Conservation (phyloP, 2,888 invertebrate species). For the Caradrina clavipalpis region DNA sequence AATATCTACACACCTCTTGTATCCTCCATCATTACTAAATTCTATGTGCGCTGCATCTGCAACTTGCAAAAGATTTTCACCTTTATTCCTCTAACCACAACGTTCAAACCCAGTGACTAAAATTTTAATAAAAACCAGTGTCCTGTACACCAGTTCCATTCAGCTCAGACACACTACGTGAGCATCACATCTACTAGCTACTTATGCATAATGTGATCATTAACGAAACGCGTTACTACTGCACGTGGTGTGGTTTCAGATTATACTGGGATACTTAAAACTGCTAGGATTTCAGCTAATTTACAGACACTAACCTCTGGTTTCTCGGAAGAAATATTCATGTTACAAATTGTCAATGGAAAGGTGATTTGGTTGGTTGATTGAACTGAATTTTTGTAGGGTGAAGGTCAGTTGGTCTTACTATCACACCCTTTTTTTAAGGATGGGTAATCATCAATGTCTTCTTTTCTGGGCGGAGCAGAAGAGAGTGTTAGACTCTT, state of each 20-base stretch:
- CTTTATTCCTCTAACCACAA: background rate
- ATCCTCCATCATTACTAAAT: too few relatives aligned
- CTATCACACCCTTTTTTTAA: too few relatives aligned
- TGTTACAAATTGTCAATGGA: background rate
- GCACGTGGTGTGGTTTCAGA: conserved; percentile 51
- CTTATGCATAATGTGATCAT: conserved; percentile 51
- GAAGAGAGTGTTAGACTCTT: too few relatives aligned
- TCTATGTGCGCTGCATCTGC: too few relatives aligned
- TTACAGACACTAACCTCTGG: background rate
- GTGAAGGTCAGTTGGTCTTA: too few relatives aligned
- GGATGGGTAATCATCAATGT: too few relatives aligned
- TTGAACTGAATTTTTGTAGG: too few relatives aligned
- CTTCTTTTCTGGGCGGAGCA: too few relatives aligned
- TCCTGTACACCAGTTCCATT: conserved; percentile 30
- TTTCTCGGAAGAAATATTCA: background rate
- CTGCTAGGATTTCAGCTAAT: background rate
- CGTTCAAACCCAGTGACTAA: background rate
- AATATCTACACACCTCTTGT: too few relatives aligned
- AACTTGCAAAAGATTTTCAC: background rate
- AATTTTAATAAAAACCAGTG: conserved; percentile 27
- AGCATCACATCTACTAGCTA: conserved; percentile 26
- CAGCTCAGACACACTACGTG: conserved; percentile 28
- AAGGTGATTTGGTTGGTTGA: too few relatives aligned
- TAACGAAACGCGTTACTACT: conserved; percentile 42
- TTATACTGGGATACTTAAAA: conserved; percentile 19